These are phyloP conservation scores for Bombyx huttoni DNA, from an alignment of 2,888 invertebrate species.

Conservation along the genomic window DNA sequence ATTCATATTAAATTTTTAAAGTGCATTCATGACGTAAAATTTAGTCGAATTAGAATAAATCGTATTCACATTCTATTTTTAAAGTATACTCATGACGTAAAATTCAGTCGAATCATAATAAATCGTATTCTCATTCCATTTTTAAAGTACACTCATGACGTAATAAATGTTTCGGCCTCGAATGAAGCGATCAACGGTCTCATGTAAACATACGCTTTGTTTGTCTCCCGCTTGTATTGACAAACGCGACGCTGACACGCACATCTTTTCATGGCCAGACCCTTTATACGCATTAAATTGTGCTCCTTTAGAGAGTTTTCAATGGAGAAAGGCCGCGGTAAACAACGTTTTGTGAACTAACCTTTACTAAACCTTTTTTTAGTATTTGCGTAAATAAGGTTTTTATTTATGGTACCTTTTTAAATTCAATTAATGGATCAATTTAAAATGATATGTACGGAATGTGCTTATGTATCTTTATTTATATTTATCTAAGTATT, in stretches of 20 bases:
- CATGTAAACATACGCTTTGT: conserved; percentile 24
- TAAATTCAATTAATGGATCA: too few relatives aligned
- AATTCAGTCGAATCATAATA: background rate
- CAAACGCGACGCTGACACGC: conserved; percentile 33
- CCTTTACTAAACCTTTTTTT: background rate
- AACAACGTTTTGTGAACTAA: background rate
- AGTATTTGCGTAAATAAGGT: background rate
- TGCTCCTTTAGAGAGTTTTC: background rate
- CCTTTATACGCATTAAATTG: background rate
- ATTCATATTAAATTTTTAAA: too few relatives aligned
- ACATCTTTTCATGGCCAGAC: conserved; percentile 26
- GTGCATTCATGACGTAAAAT: too few relatives aligned
- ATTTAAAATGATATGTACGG: too few relatives aligned
- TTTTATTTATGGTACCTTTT: too few relatives aligned
- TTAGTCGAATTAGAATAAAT: background rate
- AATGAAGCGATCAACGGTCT: conserved; percentile 8
- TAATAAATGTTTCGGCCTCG: background rate
- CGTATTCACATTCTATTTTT: background rate
- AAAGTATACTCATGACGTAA: background rate
- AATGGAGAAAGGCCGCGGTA: background rate
- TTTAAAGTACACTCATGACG: background rate
- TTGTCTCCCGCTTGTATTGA: conserved; percentile 16
- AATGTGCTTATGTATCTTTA: too few relatives aligned
- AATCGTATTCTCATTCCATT: background rate
- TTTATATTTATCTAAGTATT: too few relatives aligned